Percentiles rank a stretch among this genome's conserved stretches.
These are phyloP conservation scores for Eclectus roratus DNA, from an alignment of 2,113 vertebrate species.

Conservation along the genomic window DNA sequence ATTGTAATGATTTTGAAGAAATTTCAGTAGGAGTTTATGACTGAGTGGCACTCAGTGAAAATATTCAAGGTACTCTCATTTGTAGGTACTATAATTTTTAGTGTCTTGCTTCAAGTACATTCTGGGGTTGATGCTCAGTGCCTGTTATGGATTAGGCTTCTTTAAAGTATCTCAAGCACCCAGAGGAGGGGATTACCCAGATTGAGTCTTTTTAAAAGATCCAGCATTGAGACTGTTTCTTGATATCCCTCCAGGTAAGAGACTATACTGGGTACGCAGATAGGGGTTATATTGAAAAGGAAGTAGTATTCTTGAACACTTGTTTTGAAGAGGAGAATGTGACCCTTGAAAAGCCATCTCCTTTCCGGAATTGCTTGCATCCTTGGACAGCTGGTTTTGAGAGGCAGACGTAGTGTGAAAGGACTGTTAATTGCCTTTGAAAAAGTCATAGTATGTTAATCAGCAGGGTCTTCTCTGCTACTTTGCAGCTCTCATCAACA, in stretches of 20 bases:
- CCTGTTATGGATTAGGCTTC: not conserved
- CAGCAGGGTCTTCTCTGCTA: not conserved
- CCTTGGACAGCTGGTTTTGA: not conserved
- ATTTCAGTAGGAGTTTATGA: not conserved
- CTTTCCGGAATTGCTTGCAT: not conserved
- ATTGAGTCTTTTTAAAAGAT: not conserved
- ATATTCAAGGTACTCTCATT: not conserved
- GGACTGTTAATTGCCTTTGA: not conserved
- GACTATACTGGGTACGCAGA: not conserved
- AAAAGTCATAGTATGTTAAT: not conserved
- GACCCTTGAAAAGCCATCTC: not conserved
- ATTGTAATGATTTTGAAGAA: not conserved
- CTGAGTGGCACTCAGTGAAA: fast-evolving
- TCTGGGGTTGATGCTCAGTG: not conserved
- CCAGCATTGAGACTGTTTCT: not conserved
- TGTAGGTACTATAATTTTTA: not conserved
- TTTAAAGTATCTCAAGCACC: not conserved
- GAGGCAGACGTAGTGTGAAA: not conserved
- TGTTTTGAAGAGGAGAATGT: not conserved
- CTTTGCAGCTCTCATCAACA: not conserved
- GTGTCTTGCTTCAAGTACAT: not conserved
- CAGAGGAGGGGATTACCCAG: not conserved
- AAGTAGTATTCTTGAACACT: not conserved
- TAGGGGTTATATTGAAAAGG: not conserved
- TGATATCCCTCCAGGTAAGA: not conserved